Percentiles rank a stretch among this genome's conserved stretches.
Conservation (phyloP, 2,888 invertebrate species). For the Alloplasta piceator region DNA sequence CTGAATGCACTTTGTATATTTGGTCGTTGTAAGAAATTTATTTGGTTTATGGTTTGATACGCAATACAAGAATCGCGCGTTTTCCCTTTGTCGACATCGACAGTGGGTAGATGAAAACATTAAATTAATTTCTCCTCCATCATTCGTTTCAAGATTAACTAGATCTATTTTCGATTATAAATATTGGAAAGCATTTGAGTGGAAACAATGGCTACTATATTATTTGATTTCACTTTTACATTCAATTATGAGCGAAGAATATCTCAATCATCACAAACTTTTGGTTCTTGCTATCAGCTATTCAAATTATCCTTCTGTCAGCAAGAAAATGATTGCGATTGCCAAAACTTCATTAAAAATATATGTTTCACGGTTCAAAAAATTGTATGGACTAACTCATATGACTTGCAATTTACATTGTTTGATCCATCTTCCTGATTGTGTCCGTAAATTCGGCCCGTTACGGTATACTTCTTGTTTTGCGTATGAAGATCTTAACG, state of each 20-base stretch:
- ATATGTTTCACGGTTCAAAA: constrained; percentile 32
- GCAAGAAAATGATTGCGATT: constrained; percentile 17
- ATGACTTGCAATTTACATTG: constrained; percentile 52
- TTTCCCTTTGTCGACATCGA: constrained; percentile 43
- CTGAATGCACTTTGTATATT: constrained; percentile 62
- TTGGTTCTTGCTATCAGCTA: constrained; percentile 62
- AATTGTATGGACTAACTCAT: constrained; percentile 21
- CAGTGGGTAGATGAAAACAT: constrained; percentile 49
- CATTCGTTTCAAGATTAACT: constrained; percentile 53
- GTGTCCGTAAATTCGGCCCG: constrained; percentile 41
- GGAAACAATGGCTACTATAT: constrained; percentile 63
- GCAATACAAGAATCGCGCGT: constrained; percentile 5
- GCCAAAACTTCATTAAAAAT: constrained; percentile 7
- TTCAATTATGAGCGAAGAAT: constrained; percentile 54
- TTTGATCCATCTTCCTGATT: constrained; percentile 34
- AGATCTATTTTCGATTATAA: constrained; percentile 48
- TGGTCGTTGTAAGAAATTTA: constrained; percentile 55
- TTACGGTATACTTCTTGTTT: constrained; percentile 47
- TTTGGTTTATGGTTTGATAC: constrained; percentile 59
- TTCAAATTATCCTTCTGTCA: constrained; percentile 54
- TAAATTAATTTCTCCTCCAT: constrained; percentile 49
- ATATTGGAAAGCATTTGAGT: constrained; percentile 66
- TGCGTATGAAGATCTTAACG: constrained; percentile 49
- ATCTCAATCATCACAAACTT: constrained; percentile 62
- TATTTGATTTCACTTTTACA: constrained; percentile 65